Evolutionary conservation across 2,888 invertebrate species (phyloP), one percentile per base, ranked within the genome.

Genomic region (Eupithecia abbreviata): DNA sequence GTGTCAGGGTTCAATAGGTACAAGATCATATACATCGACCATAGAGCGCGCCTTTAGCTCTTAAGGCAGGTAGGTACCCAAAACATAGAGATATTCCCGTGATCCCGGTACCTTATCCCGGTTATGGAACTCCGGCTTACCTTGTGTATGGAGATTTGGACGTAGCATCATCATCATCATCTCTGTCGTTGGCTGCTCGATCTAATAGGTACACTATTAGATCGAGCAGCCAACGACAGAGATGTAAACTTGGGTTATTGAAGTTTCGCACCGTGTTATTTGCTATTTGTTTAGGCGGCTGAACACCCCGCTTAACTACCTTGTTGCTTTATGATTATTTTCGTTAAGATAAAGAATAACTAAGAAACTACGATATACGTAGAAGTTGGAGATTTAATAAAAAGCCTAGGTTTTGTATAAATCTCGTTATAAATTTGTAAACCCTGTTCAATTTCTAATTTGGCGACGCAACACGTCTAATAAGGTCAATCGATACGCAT

Each of bases 141-240:
- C 82, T 81, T 79, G 77, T 75, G 76, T 76, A 80, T 76, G 79
- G 79, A 80, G 79, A 83, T 83, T 79, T 82, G 79, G 45, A 47
- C 10, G 12, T 47, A n/a, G n/a, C n/a, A n/a, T n/a, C n/a, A n/a
- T n/a, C n/a, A n/a, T n/a, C n/a, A n/a, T n/a, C 43, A 47, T 30
- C 18, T 69, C 4, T 69, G 47, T 5, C 13, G 45, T 45, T 9
- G 69, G 12, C 30, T 69, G 69, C 47, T 69, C 43, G 7, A 9
- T 43, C 43, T 45, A 18, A 67, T n/a, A n/a, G n/a, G n/a, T 41
- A 41, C 45, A 12, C 30, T 30, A 30, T 68, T 18, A 45, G 43
- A 43, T 9, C 9, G 43, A 69, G 47, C 69, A 69, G 30, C 12
- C 69, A 4, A 45, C 45, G 13, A 5, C 47, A 69, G 4, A 69